Base-by-base conservation (phyloP, 2,888 invertebrate genomes). In the Erannis defoliaria region DNA sequence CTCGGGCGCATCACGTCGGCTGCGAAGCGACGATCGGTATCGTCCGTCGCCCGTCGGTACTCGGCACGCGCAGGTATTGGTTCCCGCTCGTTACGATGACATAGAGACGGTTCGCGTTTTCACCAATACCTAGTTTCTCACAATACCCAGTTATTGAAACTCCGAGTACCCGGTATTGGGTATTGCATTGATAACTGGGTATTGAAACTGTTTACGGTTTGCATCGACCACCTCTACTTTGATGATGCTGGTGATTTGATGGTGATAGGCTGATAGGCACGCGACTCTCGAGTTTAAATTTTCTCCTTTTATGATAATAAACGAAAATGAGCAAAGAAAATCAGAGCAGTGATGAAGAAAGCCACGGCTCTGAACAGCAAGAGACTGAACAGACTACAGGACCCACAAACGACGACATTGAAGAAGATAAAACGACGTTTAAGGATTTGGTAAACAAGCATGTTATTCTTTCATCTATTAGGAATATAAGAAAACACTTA, bases 351-450 rank as follows among this genome's bases (percentile, higher is more conserved):
- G 85, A 82, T 16, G 81, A 80, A 46, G 81, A 81, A 61, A 79
- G 59, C 40, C 67, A 75, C 19, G 73, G 75, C 31, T 78, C 78
- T 8, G 78, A 79, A 59, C 75, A 74, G 43, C 80, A 80, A 56
- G 67, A 76, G 48, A 67, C 68, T 40, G 66, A 75, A 37, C 59
- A 74, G 10, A 46, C 64, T 19, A 64, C 67, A 19, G 70, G 78
- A 64, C 68, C 63, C 12, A 69, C 64, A 51, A 73, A 66, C 16
- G 79, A 76, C 9, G 78, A 74, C 8, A 70, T 66, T 31, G 84
- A 82, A 64, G 86, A 85, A 19, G 87, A 88, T 71, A 84, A 80
- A 10, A 85, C 85, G 12, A 88, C 93, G n/a, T 93, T 93, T 67
- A 89, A 93, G 80, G 91, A 93, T 63, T 84, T 93, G 79, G 93